These are phyloP conservation scores for Buceros bicornis DNA, from an alignment of 2,797 vertebrate genomes.

Conservation along the genomic window DNA sequence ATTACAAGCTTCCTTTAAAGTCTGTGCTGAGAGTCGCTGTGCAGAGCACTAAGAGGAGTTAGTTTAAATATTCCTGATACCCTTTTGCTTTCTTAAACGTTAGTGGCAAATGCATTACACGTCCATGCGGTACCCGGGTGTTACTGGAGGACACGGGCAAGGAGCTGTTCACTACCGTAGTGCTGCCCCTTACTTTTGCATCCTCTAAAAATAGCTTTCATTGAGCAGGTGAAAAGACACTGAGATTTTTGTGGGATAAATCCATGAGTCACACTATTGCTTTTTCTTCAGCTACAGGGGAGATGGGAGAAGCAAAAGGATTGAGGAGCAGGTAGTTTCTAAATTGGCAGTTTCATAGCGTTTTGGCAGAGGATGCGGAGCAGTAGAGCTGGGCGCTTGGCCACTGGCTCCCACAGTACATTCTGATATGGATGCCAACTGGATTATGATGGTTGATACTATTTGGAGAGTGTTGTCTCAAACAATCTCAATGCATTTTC, in stretches of 20 bases:
- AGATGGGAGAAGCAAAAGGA: background rate
- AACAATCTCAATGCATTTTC: background rate
- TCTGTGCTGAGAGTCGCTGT: background rate
- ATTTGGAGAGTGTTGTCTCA: background rate
- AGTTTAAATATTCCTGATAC: background rate
- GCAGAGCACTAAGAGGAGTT: background rate
- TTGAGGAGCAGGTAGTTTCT: slow-evolving; percentile 18
- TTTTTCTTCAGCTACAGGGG: background rate
- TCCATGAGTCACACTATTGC: accelerated
- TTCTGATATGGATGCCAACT: background rate
- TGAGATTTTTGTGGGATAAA: accelerated
- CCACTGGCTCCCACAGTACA: background rate
- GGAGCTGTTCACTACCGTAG: slow-evolving; percentile 21
- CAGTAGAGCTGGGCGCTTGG: background rate
- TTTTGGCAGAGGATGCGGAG: background rate
- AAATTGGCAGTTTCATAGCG: background rate
- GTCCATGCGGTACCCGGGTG: accelerated
- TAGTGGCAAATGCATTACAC: accelerated
- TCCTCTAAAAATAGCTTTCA: background rate
- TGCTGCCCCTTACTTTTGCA: background rate
- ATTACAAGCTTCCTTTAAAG: background rate
- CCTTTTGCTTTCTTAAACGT: accelerated
- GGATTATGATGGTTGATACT: background rate
- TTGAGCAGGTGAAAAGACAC: background rate
- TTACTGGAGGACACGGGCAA: background rate